Conservation (phyloP, 2,888 invertebrate species). For the Cantharis nigra region DNA sequence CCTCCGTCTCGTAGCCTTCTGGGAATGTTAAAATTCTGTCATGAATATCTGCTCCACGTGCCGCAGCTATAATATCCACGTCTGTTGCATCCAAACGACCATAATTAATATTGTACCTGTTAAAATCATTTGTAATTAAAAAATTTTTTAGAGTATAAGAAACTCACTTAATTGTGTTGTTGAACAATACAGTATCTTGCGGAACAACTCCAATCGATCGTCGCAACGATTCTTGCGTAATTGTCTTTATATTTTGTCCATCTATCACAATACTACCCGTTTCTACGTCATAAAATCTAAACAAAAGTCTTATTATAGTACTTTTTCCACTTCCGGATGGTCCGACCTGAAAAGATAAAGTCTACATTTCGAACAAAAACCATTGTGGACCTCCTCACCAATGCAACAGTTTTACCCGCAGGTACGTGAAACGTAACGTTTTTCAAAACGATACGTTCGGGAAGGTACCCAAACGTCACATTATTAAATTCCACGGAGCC, state of each 20-base stretch:
- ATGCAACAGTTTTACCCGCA: slow-evolving; percentile 83
- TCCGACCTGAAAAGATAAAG: slow-evolving; percentile 66
- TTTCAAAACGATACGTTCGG: slow-evolving; percentile 75
- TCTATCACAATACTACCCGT: slow-evolving; percentile 86
- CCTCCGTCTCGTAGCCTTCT: slow-evolving; percentile 82
- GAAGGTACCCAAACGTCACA: slow-evolving; percentile 87
- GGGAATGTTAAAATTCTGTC: slow-evolving; percentile 90
- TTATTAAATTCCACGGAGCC: slow-evolving; percentile 87
- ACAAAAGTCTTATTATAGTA: slow-evolving; percentile 91
- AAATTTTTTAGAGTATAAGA: not conserved
- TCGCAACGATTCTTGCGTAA: slow-evolving; percentile 84
- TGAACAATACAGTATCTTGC: slow-evolving; percentile 95
- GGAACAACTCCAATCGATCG: slow-evolving; percentile 92
- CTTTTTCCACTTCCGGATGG: slow-evolving; percentile 94
- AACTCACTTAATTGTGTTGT: slow-evolving; percentile 79
- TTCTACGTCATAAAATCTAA: slow-evolving; percentile 95
- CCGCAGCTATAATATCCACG: slow-evolving; percentile 85
- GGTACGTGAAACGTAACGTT: slow-evolving; percentile 80
- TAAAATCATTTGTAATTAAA: slow-evolving; percentile 3
- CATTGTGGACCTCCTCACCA: slow-evolving; percentile 62
- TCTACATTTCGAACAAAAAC: not conserved
- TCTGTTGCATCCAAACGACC: slow-evolving; percentile 79
- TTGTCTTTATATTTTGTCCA: slow-evolving; percentile 84
- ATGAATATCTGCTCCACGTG: slow-evolving; percentile 92
- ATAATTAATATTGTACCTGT: slow-evolving; percentile 91